These are phyloP conservation scores for Macquaria australasica DNA, from an alignment of 2,113 vertebrate species.

Conservation along the genomic window DNA sequence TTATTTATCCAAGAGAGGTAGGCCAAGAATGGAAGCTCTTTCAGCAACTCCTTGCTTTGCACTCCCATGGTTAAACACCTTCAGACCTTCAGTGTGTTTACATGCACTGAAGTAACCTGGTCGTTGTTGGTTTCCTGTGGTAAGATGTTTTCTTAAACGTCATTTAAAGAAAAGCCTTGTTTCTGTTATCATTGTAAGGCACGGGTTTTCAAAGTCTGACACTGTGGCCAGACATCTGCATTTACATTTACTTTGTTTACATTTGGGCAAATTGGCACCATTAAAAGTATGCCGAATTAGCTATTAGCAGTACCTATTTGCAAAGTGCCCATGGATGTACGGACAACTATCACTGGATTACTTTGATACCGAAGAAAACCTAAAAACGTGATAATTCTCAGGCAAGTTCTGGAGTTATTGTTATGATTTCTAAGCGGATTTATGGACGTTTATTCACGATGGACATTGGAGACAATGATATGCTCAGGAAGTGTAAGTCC, in stretches of 20 bases:
- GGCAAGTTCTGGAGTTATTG: background rate
- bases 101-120: background rate
- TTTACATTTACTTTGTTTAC: background rate
- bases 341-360: background rate
- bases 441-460: background rate
- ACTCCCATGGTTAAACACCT: background rate
- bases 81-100: background rate
- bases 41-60: background rate
- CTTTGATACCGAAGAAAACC: background rate
- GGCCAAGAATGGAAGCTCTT: background rate
- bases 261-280: background rate
- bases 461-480: background rate
- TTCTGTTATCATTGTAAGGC: background rate
- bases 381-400: background rate
- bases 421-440: background rate
- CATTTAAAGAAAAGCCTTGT: background rate
- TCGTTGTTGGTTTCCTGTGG: slow-evolving; percentile 1
- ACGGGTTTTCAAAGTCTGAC: background rate
- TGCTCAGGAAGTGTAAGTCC: too few species aligned
- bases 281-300: too few species aligned
- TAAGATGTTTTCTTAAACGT: background rate
- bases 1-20: slow-evolving; percentile 27
- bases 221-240: background rate
- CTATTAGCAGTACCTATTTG: background rate
- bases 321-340: background rate